A percentile compares a stretch with the other conserved stretches of the same genome.
These are phyloP conservation scores for Camarhynchus parvulus DNA, from an alignment of 2,113 vertebrate species.

Conservation along the genomic window DNA sequence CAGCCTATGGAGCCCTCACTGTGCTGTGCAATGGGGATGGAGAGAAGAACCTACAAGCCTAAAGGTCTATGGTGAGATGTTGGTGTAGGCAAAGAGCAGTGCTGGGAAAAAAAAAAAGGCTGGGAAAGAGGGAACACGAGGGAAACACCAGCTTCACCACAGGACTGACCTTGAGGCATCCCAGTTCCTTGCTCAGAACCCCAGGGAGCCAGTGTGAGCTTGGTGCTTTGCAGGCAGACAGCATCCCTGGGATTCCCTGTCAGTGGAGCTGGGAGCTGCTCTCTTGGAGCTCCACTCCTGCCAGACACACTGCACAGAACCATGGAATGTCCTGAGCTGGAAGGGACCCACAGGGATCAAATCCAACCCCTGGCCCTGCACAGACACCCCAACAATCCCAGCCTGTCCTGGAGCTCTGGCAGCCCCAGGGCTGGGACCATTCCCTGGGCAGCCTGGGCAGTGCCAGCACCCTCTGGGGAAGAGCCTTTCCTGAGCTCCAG, in stretches of 20 bases:
- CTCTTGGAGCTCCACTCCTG: neutral
- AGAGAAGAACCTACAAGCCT: neutral
- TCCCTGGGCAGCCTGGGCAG: neutral
- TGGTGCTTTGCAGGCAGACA: neutral
- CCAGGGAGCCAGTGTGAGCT: accelerated
- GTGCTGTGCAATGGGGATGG: accelerated
- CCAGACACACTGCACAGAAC: neutral
- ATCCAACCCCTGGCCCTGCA: neutral
- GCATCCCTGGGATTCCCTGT: neutral
- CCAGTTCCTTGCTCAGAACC: neutral
- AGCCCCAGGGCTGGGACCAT: neutral
- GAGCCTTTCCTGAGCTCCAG: neutral
- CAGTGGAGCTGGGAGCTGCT: neutral
- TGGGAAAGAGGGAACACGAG: accelerated
- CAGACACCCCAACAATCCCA: neutral
- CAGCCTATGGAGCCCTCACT: accelerated
- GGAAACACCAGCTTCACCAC: accelerated
- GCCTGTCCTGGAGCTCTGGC: neutral
- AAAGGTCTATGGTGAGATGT: neutral
- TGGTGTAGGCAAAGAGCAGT: neutral
- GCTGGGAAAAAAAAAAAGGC: neutral
- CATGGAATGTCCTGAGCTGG: neutral
- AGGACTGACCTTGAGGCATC: neutral
- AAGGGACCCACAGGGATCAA: neutral
- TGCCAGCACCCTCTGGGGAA: neutral